A percentile compares a stretch with the other conserved stretches of the same genome.
Conservation (phyloP, 2,113 vertebrate genomes). For the Antigone vipio region DNA sequence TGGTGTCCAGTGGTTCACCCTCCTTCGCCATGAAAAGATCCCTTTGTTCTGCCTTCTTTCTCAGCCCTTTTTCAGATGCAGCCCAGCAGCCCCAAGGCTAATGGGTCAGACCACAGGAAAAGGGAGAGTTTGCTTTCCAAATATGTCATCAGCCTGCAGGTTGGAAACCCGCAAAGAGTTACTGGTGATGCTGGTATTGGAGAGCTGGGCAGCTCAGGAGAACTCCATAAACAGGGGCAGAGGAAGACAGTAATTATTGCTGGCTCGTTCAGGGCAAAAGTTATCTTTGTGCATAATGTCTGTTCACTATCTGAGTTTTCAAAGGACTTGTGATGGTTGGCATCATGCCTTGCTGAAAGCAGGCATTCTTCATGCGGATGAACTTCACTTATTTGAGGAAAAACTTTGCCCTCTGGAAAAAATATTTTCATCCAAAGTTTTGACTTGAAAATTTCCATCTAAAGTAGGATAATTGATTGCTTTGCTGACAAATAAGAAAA, state of each 20-base stretch:
- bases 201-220: background rate
- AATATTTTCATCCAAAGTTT: background rate
- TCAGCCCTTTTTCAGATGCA: background rate
- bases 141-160: background rate
- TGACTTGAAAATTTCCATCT: background rate
- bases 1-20: background rate
- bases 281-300: background rate
- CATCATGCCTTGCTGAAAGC: background rate
- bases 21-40: background rate
- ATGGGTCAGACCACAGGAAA: background rate
- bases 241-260: background rate
- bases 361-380: background rate
- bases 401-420: background rate
- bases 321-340: background rate
- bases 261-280: background rate
- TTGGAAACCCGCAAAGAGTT: background rate
- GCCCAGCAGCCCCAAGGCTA: accelerated
- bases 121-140: background rate
- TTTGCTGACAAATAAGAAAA: background rate
- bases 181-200: background rate
- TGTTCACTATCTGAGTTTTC: background rate
- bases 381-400: background rate
- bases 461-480: background rate
- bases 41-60: background rate
- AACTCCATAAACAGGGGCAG: background rate